Conservation (phyloP, 2,888 invertebrate genomes). For the Platycheirus rosarum region DNA sequence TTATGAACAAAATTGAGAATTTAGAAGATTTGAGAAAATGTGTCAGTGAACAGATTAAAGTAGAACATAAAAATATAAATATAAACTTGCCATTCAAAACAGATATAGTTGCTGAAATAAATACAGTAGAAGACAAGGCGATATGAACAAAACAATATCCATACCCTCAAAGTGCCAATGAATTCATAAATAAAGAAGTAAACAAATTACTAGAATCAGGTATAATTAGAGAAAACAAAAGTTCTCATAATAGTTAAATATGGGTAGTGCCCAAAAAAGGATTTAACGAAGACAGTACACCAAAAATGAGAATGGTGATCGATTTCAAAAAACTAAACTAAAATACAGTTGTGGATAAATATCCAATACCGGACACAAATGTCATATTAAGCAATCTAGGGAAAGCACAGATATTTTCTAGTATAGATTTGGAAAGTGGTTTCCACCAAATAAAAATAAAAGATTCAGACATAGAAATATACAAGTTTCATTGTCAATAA, state of each 20-base stretch:
- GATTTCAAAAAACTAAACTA: slow-evolving; percentile 26
- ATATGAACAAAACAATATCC: slow-evolving; percentile 28
- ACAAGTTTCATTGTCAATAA: slow-evolving; percentile 1
- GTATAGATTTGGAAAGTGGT: slow-evolving; percentile 5
- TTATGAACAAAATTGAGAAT: background rate
- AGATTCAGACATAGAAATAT: background rate
- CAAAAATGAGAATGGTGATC: slow-evolving; percentile 22
- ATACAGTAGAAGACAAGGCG: slow-evolving; percentile 10
- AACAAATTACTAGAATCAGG: slow-evolving; percentile 19
- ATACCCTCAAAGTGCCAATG: slow-evolving; percentile 15
- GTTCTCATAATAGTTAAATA: slow-evolving; percentile 13
- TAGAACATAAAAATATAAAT: slow-evolving; percentile 18
- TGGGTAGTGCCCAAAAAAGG: slow-evolving; percentile 23
- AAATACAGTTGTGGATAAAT: slow-evolving; percentile 19
- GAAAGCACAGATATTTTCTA: slow-evolving; percentile 32
- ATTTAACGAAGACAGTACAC: slow-evolving; percentile 22
- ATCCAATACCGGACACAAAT: slow-evolving; percentile 40
- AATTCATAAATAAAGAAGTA: slow-evolving; percentile 26
- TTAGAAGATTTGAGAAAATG: slow-evolving; percentile 18
- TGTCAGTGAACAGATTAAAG: slow-evolving; percentile 19
- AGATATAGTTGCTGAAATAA: slow-evolving; percentile 22
- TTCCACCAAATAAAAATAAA: background rate
- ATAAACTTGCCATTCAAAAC: slow-evolving; percentile 17
- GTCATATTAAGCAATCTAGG: slow-evolving; percentile 41
- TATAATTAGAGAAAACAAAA: slow-evolving; percentile 17